Conservation (phyloP, 2,888 invertebrate species). For the Sarcophaga caerulescens region DNA sequence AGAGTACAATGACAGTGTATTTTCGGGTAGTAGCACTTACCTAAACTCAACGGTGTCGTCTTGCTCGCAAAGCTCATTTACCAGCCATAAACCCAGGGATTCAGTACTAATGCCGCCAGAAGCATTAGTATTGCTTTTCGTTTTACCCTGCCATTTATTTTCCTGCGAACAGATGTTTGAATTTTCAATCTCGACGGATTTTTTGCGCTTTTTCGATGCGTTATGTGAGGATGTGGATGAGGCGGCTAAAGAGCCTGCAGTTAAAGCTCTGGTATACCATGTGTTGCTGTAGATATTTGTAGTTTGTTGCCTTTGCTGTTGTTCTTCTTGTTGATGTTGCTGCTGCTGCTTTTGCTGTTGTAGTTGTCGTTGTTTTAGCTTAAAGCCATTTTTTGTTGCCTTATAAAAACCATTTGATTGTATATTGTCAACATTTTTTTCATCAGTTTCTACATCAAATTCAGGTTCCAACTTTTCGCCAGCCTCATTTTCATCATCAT, state of each 20-base stretch:
- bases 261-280: conserved; percentile 52
- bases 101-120: conserved; percentile 65
- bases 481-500: not conserved
- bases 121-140: conserved; percentile 64
- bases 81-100: conserved; percentile 73
- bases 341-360: conserved; percentile 17
- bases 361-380: conserved; percentile 44
- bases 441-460: conserved; percentile 18
- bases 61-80: conserved; percentile 75
- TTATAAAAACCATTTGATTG: conserved; percentile 50
- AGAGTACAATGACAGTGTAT: not conserved
- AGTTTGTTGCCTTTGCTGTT: conserved; percentile 20
- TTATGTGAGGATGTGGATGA: conserved; percentile 11
- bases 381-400: conserved; percentile 54
- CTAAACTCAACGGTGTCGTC: conserved; percentile 75
- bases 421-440: conserved; percentile 44
- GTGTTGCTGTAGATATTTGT: conserved; percentile 52
- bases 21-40: conserved; percentile 65
- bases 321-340: conserved; percentile 30
- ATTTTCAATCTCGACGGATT: conserved; percentile 50
- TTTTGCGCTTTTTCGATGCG: conserved; percentile 65
- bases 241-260: conserved; percentile 20
- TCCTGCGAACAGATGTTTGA: conserved; percentile 69
- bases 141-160: conserved; percentile 72
- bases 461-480: conserved; percentile 5